Evolutionary conservation across 2,888 invertebrate genomes (phyloP).

Genomic region (Cephalotes varians): DNA sequence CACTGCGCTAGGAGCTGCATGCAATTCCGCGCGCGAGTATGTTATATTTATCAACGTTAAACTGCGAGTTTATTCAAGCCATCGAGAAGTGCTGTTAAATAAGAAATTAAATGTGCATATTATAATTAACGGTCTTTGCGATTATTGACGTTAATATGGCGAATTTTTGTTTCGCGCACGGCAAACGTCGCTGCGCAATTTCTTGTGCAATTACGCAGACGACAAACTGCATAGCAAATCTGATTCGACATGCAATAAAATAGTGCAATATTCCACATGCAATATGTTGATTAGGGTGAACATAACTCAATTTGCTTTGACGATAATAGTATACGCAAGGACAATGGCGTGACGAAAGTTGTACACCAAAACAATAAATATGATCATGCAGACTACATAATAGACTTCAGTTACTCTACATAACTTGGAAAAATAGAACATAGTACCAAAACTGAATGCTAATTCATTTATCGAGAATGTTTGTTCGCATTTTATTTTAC

Average conservation of each 20-base stretch:
- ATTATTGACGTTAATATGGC: neutral
- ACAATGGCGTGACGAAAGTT: neutral
- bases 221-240: neutral
- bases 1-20: constrained; percentile 66
- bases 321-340: neutral
- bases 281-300: neutral
- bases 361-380: neutral
- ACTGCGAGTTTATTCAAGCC: constrained; percentile 14
- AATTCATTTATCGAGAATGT: neutral
- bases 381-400: neutral
- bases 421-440: neutral
- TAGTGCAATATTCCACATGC: neutral
- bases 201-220: neutral
- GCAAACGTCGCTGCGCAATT: neutral
- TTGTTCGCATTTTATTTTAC: constrained; percentile 13
- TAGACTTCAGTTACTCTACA: neutral
- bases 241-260: neutral
- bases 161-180: neutral
- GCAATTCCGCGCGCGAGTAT: constrained; percentile 66
- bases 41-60: constrained; percentile 71
- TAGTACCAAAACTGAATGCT: neutral
- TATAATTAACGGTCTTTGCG: constrained; percentile 24
- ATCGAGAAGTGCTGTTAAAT: neutral
- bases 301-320: neutral
- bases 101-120: constrained; percentile 2